Evolutionary conservation across 2,797 vertebrate genomes (phyloP), one percentile per base, ranked within the genome.

Genomic region (Acanthurus tractus): DNA sequence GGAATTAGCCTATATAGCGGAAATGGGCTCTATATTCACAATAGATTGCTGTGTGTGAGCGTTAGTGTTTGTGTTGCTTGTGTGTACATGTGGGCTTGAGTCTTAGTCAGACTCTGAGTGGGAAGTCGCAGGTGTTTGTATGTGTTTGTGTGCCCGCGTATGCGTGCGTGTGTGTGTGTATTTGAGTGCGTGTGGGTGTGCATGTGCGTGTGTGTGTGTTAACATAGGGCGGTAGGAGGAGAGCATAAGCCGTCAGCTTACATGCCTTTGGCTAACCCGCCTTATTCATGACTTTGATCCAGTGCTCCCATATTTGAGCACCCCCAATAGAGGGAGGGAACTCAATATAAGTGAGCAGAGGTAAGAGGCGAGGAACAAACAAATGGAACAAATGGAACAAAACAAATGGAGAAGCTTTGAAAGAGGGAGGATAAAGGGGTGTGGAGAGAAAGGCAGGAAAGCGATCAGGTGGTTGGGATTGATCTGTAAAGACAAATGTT

Each of bases 81-180:
- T 81, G 69, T 78, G 76, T 70, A 46, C 65, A 63, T 68, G 82
- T 84, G 72, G 81, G 86, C 76, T 70, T 72, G 65, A 86, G 71
- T 82, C 78, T 86, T 87, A 81, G 86, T 90, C 87, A 87, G 79
- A 79, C 70, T 76, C 13, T 69, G 82, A 77, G 82, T 88, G 76
- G 79, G 85, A 77, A 63, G 83, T 46, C 80, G 70, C 62, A 81
- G 80, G 81, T 88, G 78, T 82, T 11, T 88, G 64, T 75, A 58
- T 80, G 67, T 78, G 68, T 52, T 70, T 64, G 54, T 57, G 66
- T 68, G 77, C n/a, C n/a, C n/a, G n/a, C n/a, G n/a, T n/a, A n/a
- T 48, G 68, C 52, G 56, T 61, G 56, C 50, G 29, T 34, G 29
- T 34, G 29, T 34, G 29, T 34, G 29, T 34, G 29, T 4, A 6